phyloP scores from a whole-genome alignment of 2,113 vertebrate genomes.

The Phalacrocorax brasilianus region DNA sequence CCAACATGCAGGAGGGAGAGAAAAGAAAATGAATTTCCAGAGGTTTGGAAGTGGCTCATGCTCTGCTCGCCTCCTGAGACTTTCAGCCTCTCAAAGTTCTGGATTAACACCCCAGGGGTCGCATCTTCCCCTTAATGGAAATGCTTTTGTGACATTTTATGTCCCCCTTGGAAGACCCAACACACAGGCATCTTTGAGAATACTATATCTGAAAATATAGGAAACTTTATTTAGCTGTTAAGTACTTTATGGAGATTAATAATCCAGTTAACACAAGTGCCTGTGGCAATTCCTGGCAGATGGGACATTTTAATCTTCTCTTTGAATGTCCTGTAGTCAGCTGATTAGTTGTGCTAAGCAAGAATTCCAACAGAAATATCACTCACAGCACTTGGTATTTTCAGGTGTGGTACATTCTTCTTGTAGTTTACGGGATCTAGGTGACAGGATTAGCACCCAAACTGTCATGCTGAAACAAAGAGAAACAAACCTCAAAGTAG shows the following conservation, averaged over 20 bases:
- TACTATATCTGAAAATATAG: neutral
- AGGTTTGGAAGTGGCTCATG: neutral
- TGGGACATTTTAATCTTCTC: neutral
- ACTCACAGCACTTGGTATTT: neutral
- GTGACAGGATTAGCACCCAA: neutral
- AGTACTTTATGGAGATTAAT: neutral
- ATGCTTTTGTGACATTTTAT: neutral
- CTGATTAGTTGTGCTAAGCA: neutral
- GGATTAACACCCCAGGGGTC: neutral
- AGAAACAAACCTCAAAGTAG: neutral
- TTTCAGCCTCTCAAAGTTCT: neutral
- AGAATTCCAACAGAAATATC: neutral
- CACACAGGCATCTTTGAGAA: neutral
- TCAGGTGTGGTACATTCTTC: neutral
- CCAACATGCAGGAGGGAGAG: rapidly evolving
- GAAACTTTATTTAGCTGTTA: neutral
- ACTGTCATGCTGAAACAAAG: neutral
- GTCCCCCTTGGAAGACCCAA: neutral
- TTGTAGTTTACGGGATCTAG: neutral
- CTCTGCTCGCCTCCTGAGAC: neutral
- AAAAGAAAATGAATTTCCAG: neutral
- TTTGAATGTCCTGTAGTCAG: neutral
- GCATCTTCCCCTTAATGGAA: neutral
- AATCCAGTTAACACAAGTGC: neutral
- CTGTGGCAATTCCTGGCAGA: neutral